Percentiles rank a stretch among this genome's conserved stretches.
phyloP scores from a whole-genome alignment of 1,140 invertebrate genomes.

The Andrena cerasifolii region DNA sequence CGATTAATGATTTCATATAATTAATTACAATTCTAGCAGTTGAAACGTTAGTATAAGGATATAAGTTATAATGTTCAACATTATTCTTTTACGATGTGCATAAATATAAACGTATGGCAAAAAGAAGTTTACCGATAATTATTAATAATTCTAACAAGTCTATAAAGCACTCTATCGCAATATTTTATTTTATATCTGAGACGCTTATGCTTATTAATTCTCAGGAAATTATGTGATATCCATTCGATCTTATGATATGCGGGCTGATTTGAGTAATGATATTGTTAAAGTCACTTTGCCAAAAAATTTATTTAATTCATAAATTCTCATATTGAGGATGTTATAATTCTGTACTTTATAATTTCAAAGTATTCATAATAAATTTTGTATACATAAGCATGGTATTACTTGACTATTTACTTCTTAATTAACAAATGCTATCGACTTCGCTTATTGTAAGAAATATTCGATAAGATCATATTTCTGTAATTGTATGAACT shows the following conservation, averaged over 20 bases:
- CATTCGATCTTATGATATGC: constrained; percentile 18
- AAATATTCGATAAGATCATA: constrained; percentile 15
- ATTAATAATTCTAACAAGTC: constrained; percentile 15
- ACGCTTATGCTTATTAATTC: constrained; percentile 12
- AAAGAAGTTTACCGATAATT: neutral
- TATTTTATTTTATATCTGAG: constrained; percentile 5
- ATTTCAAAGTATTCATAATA: constrained; percentile 37
- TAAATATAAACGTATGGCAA: constrained; percentile 1
- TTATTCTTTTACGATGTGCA: neutral
- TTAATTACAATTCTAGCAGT: constrained; percentile 1
- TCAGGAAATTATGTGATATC: constrained; percentile 6
- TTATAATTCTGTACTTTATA: constrained; percentile 37
- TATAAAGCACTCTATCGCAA: neutral
- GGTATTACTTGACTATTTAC: constrained; percentile 24
- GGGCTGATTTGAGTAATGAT: constrained; percentile 11
- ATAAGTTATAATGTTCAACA: neutral
- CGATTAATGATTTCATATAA: neutral
- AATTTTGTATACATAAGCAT: constrained; percentile 42
- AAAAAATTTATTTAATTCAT: constrained; percentile 41
- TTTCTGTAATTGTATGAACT: constrained; percentile 30
- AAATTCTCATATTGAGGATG: constrained; percentile 53
- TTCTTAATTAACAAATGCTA: constrained; percentile 28
- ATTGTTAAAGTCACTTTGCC: constrained; percentile 10
- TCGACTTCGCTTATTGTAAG: constrained; percentile 17
- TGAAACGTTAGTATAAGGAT: neutral